Evolutionary conservation across 2,113 vertebrate species (phyloP).

Genomic region (Noctilio leporinus): DNA sequence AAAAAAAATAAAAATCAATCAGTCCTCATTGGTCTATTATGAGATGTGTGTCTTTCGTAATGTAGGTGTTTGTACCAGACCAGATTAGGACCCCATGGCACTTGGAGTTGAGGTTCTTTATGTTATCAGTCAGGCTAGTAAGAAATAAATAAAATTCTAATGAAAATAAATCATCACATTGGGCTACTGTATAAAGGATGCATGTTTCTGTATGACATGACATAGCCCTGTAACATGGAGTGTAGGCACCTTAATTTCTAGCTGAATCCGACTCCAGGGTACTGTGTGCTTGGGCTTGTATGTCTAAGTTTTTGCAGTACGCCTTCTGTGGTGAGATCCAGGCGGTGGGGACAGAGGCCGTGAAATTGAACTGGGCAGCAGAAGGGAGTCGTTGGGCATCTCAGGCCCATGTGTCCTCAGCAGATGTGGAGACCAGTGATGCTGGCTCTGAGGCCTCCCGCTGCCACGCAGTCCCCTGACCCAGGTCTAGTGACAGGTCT

Average conservation of each 20-base stretch:
- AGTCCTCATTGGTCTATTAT: neutral
- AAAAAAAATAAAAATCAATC: neutral
- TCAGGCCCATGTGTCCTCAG: neutral
- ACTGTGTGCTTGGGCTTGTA: neutral
- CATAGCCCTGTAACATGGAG: neutral
- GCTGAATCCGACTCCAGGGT: neutral
- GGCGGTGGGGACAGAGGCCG: neutral
- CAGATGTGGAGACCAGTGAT: rapidly evolving
- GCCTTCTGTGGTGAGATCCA: neutral
- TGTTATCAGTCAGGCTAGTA: neutral
- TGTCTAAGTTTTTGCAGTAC: neutral
- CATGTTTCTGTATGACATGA: neutral
- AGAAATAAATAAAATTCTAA: conserved; percentile 63
- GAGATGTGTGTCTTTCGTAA: neutral
- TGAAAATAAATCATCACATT: conserved; percentile 45
- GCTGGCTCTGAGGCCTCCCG: rapidly evolving
- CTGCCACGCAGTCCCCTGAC: neutral
- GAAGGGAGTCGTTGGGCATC: neutral
- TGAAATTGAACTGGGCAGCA: neutral
- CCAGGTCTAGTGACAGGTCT: neutral
- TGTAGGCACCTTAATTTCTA: neutral
- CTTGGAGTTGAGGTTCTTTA: conserved; percentile 35
- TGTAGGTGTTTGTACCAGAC: neutral
- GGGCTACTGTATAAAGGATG: neutral
- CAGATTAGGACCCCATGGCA: neutral